Evolutionary conservation across 1,140 invertebrate genomes (phyloP).

Genomic region (Brachystomella parvula): DNA sequence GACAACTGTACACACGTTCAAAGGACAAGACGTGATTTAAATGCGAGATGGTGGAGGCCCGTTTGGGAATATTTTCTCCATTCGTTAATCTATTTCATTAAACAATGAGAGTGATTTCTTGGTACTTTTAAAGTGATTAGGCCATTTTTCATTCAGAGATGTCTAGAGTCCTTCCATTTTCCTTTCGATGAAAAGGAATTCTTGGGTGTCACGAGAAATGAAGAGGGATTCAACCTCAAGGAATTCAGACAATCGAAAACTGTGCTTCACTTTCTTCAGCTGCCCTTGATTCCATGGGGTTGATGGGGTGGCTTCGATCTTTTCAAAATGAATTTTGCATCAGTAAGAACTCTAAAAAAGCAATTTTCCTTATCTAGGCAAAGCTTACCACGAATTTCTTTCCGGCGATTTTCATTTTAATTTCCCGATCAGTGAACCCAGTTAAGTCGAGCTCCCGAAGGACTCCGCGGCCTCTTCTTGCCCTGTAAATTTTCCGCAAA

Average conservation of each 20-base stretch:
- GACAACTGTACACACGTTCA: not conserved
- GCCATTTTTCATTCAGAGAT: not conserved
- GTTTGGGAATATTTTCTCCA: not conserved
- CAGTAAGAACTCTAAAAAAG: constrained; percentile 1
- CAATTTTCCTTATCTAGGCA: not conserved
- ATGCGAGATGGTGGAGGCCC: not conserved
- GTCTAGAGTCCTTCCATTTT: not conserved
- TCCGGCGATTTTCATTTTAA: constrained; percentile 23
- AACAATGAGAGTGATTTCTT: not conserved
- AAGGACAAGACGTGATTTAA: not conserved
- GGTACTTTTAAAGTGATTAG: not conserved
- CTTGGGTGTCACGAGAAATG: constrained; percentile 15
- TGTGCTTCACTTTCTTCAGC: constrained; percentile 10
- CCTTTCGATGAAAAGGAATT: constrained; percentile 15
- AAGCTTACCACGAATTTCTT: constrained; percentile 22
- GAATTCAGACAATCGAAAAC: constrained; percentile 10
- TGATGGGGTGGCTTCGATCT: constrained; percentile 20
- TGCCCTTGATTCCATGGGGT: not conserved
- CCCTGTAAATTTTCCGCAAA: not conserved
- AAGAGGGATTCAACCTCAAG: constrained; percentile 17
- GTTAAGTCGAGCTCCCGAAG: constrained; percentile 21
- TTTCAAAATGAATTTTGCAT: not conserved
- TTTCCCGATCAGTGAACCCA: constrained; percentile 25
- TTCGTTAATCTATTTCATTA: not conserved
- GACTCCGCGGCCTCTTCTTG: constrained; percentile 1